phyloP scores from a whole-genome alignment of 2,797 vertebrate species.

The Somateria mollissima region DNA sequence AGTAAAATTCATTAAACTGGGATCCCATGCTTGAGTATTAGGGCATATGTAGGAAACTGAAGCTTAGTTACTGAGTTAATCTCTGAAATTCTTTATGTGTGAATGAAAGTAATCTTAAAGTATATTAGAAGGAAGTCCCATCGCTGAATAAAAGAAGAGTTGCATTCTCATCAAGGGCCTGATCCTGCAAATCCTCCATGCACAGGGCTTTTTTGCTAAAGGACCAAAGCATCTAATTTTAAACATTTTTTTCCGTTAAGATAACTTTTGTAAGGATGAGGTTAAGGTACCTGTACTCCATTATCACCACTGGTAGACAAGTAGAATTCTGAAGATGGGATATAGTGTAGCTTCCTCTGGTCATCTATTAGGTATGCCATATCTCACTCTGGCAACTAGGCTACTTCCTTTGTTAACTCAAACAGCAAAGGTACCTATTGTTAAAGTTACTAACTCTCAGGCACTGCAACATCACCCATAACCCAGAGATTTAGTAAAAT shows the following conservation, averaged over 20 bases:
- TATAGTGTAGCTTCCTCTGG: not conserved
- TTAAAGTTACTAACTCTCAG: not conserved
- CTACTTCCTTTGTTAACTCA: not conserved
- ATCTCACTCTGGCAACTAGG: not conserved
- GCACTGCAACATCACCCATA: not conserved
- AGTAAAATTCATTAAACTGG: slow-evolving; percentile 49
- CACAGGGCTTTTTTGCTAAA: not conserved
- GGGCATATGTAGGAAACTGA: slow-evolving; percentile 6
- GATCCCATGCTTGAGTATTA: slow-evolving; percentile 14
- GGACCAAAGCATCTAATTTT: not conserved
- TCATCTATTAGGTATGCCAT: not conserved
- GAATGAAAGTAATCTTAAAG: slow-evolving; percentile 21
- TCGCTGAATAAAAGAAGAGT: not conserved
- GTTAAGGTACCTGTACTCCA: not conserved
- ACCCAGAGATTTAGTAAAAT: not conserved
- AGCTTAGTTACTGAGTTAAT: slow-evolving; percentile 45
- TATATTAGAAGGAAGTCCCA: not conserved
- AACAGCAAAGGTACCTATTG: not conserved
- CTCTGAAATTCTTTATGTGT: slow-evolving; percentile 41
- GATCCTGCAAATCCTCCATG: not conserved
- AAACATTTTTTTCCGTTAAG: not conserved
- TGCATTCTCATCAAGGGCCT: not conserved
- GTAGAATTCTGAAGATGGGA: not conserved
- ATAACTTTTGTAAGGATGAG: not conserved
- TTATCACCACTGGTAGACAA: not conserved